Conservation (phyloP, 2,113 vertebrate species). For the Machaerirhynchus nigripectus region DNA sequence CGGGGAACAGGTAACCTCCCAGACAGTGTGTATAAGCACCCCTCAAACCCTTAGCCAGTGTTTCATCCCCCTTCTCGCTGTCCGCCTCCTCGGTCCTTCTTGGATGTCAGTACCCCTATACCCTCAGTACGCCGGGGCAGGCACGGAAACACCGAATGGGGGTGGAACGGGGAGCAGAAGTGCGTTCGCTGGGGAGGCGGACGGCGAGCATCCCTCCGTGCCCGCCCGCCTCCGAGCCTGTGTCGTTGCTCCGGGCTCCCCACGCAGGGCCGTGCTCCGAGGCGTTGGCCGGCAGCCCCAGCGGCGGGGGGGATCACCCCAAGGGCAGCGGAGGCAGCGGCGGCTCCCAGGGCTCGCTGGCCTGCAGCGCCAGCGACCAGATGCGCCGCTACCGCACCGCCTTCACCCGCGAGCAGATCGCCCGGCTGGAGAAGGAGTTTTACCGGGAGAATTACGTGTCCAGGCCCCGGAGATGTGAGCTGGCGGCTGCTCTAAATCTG, state of each 20-base stretch:
- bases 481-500: slow-evolving; percentile 93
- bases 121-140: background rate
- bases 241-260: slow-evolving; percentile 45
- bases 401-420: slow-evolving; percentile 97
- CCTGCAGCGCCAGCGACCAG: slow-evolving; percentile 90
- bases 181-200: background rate
- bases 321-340: slow-evolving; percentile 75
- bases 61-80: background rate
- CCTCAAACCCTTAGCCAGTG: background rate
- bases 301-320: slow-evolving; percentile 74
- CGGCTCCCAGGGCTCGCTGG: slow-evolving; percentile 80
- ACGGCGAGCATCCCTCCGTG: background rate
- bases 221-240: background rate
- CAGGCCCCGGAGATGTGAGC: slow-evolving; percentile 92
- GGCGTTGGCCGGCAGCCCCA: slow-evolving; percentile 66
- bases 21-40: background rate
- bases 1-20: background rate
- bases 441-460: slow-evolving; percentile 98
- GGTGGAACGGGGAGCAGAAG: background rate
- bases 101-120: background rate
- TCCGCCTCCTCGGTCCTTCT: background rate
- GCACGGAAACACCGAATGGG: background rate
- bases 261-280: slow-evolving; percentile 72
- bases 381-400: slow-evolving; percentile 97
- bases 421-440: slow-evolving; percentile 95